phyloP scores from a whole-genome alignment of 2,113 vertebrate genomes.

The Rallus limicola region DNA sequence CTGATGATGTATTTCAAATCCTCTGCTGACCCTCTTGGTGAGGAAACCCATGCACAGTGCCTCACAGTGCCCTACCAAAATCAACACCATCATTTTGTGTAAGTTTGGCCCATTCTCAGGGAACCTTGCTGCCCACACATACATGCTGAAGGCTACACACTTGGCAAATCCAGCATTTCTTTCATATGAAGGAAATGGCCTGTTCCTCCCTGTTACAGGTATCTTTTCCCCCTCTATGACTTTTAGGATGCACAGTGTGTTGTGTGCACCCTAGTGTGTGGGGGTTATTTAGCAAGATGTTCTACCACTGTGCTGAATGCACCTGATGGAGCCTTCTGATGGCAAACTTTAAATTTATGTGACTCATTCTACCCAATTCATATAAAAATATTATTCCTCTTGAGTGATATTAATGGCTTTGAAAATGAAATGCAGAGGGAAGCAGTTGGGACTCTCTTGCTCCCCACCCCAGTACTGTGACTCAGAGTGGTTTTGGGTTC shows the following conservation, averaged over 20 bases:
- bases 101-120: not conserved
- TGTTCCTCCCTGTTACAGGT: not conserved
- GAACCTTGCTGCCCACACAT: not conserved
- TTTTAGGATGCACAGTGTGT: fast-evolving
- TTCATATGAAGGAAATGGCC: not conserved
- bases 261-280: fast-evolving
- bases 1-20: not conserved
- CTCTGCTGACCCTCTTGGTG: not conserved
- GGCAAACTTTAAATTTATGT: not conserved
- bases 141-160: not conserved
- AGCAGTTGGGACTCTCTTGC: not conserved
- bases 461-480: not conserved
- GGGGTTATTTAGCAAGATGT: not conserved
- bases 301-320: not conserved
- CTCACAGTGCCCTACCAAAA: not conserved
- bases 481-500: not conserved
- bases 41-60: not conserved
- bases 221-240: not conserved
- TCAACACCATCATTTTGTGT: not conserved
- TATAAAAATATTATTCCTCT: not conserved
- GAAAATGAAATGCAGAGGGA: not conserved
- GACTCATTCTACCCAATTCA: not conserved
- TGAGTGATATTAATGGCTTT: not conserved
- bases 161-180: not conserved
- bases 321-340: not conserved